Base-by-base conservation (phyloP, 2,113 vertebrate species). In the Ancistrus triradiatus region DNA sequence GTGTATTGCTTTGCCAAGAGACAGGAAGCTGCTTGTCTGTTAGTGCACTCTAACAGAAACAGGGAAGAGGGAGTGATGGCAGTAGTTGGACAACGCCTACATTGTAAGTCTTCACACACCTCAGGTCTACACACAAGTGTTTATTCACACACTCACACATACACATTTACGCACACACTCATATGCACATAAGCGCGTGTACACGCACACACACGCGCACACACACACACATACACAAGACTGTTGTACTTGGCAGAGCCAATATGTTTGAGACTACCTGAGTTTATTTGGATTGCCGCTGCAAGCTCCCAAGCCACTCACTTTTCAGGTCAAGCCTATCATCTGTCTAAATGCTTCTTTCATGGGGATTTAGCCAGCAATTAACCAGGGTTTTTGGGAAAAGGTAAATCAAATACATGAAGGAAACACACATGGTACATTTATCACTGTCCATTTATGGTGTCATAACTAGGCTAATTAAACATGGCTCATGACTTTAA, bases 381-480 rank as follows among this genome's bases (percentile, higher is more conserved):
- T n/a, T n/a, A 86, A 88, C 81, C 70, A 68, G 22, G 65, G 66
- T 74, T 77, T 69, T 78, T 82, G 73, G 83, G 75, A 58, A 27
- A 59, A 62, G 38, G 11, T 47, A 51, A 46, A 59, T 59, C n/a
- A 63, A 59, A 59, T 31, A 56, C 28, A 51, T 65, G 42, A 56
- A 7, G 10, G n/a, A n/a, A n/a, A n/a, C n/a, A n/a, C n/a, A n/a
- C n/a, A n/a, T n/a, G n/a, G n/a, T n/a, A n/a, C n/a, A n/a, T n/a
- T n/a, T n/a, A n/a, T n/a, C n/a, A n/a, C n/a, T n/a, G n/a, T n/a
- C n/a, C n/a, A 52, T 70, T 65, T 55, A 70, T 70, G 22, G 19
- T 65, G 63, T 65, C 63, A 56, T 65, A 56, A 56, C 28, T 22
- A 48, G 22, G 27, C 74, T 59, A 66, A 74, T 78, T 81, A 68